Evolutionary conservation across 2,113 vertebrate genomes (phyloP).

Genomic region (Chrysemys picta): DNA sequence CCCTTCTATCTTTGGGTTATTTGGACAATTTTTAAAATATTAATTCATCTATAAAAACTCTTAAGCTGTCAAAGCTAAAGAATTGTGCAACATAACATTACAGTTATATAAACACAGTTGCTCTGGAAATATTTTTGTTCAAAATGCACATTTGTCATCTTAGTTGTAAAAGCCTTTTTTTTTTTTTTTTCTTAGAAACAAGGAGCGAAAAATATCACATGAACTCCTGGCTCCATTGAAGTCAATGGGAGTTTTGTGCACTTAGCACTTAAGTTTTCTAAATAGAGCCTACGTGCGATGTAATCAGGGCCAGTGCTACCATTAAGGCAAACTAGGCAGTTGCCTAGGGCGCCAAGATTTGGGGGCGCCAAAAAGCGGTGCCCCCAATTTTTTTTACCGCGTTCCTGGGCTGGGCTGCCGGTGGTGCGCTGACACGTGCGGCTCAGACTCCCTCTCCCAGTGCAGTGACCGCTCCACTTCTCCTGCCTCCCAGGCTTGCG

Average conservation of each 20-base stretch:
- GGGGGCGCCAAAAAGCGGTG: too few relatives aligned
- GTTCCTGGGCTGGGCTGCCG: too few relatives aligned
- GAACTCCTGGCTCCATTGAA: not conserved
- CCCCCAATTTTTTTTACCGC: too few relatives aligned
- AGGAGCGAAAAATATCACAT: not conserved
- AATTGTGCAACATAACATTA: constrained; percentile 30
- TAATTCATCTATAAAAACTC: constrained; percentile 17
- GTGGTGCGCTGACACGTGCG: too few relatives aligned
- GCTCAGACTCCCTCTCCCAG: too few relatives aligned
- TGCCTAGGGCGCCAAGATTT: too few relatives aligned
- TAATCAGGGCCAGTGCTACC: too few relatives aligned
- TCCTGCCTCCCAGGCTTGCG: too few relatives aligned
- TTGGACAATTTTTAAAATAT: constrained; percentile 25
- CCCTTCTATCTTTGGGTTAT: constrained; percentile 13
- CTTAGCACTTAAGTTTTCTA: not conserved
- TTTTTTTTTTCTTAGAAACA: not conserved
- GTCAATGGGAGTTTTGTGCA: not conserved
- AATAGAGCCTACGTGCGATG: not conserved
- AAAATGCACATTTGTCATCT: fast-evolving
- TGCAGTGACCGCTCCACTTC: too few relatives aligned
- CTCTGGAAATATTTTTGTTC: not conserved
- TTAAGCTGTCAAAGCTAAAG: constrained; percentile 36
- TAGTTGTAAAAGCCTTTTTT: not conserved
- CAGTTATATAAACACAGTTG: constrained; percentile 57
- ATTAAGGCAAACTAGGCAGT: too few relatives aligned